Base-by-base conservation (phyloP, 2,113 vertebrate species). In the Silurus asotus region DNA sequence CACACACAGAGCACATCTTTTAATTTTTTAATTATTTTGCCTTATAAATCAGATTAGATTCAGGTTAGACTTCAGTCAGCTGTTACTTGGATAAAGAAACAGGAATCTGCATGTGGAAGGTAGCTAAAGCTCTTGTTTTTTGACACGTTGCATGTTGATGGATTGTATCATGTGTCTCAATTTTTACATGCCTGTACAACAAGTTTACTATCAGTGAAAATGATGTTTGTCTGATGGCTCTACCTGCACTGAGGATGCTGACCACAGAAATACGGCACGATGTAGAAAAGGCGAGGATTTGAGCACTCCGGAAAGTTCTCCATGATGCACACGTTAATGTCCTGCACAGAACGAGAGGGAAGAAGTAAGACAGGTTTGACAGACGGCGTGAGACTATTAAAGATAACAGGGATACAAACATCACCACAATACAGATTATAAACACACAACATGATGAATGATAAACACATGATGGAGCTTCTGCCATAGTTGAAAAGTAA, bases 191-290 rank as follows among this genome's bases (percentile, higher is more conserved):
- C 49, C 53, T 15, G 23, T 0, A 23, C 5, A 76, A 1, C 23
- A 4, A 9, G 9, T 23, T 49, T 8, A 48, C 20, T 28, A 77
- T 8, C 1, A 56, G 49, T 56, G 0, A 55, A 28, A 28, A 8
- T 5, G 9, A 6, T 28, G 51, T 55, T 37, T 37, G 51, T 55
- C 10, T 76, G 74, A 8, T 8, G 23, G 59, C 45, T 75, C 19
- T 81, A 90, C 89, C 89, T 90, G 89, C 89, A 90, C 82, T 97
- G 96, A 88, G 98, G 98, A 92, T 99, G 97, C 88, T 99, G 98
- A 91, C 98, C 98, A 92, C 98, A 99, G 93, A 99, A 99, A 88
- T 99, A 99, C 0, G 98, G 98, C 67, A 99, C 99, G 90, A 99
- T 99, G 94, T 99, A 99, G 94, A 99, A 99, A 81, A 99, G 93